These are phyloP conservation scores for Pherbina coryleti DNA, from an alignment of 2,888 invertebrate genomes.

Conservation along the genomic window DNA sequence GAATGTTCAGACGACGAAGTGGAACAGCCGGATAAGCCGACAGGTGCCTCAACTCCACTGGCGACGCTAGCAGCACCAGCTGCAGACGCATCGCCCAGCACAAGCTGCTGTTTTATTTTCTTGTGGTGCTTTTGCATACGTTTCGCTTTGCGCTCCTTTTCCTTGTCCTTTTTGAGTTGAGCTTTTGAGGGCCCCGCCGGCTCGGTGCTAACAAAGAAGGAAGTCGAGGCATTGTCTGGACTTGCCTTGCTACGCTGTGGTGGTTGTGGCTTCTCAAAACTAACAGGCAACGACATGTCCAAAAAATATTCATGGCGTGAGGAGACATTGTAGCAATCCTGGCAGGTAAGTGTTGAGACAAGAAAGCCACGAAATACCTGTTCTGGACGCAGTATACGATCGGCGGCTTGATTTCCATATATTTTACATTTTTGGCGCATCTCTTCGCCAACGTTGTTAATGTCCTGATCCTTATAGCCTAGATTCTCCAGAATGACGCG, in stretches of 20 bases:
- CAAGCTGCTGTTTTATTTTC: slow-evolving; percentile 44
- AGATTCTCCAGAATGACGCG: slow-evolving; percentile 82
- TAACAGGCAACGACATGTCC: slow-evolving; percentile 93
- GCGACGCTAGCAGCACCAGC: slow-evolving; percentile 1
- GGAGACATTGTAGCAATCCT: slow-evolving; percentile 88
- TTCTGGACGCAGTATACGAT: slow-evolving; percentile 84
- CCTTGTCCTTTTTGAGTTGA: slow-evolving; percentile 74
- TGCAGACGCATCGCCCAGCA: slow-evolving; percentile 28
- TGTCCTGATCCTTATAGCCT: slow-evolving; percentile 81
- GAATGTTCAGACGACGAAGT: slow-evolving; percentile 76
- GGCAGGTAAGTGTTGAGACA: slow-evolving; percentile 90
- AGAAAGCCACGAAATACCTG: slow-evolving; percentile 94
- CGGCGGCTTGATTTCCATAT: slow-evolving; percentile 84
- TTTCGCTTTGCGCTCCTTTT: slow-evolving; percentile 71
- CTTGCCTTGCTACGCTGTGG: slow-evolving; percentile 73
- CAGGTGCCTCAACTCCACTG: not conserved
- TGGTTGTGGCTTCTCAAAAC: slow-evolving; percentile 80
- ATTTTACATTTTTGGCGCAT: slow-evolving; percentile 84
- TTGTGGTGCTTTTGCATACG: slow-evolving; percentile 61
- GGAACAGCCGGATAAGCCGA: slow-evolving; percentile 43
- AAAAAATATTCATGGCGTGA: slow-evolving; percentile 92
- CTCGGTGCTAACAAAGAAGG: slow-evolving; percentile 38
- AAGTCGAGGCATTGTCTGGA: slow-evolving; percentile 58
- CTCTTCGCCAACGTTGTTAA: slow-evolving; percentile 82
- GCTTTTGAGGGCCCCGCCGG: slow-evolving; percentile 70